These are phyloP conservation scores for Schizopygopsis pylzovi DNA, from an alignment of 2,797 vertebrate species.

Conservation along the genomic window DNA sequence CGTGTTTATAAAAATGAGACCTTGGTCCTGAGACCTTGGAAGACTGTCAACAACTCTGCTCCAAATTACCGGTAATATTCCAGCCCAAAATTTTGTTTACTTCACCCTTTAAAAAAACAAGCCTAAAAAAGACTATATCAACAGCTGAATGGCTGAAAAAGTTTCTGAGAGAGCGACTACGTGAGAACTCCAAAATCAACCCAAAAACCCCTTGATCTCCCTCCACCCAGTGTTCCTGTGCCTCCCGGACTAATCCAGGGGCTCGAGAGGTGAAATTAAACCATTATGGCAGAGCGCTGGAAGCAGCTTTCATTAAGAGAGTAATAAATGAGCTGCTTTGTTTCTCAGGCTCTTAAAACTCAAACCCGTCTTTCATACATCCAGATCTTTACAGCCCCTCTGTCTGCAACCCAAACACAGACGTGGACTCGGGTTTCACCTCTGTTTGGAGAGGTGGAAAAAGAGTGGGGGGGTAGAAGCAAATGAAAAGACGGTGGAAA, in stretches of 20 bases:
- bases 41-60: background rate
- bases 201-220: conserved; percentile 33
- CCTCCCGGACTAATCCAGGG: conserved; percentile 56
- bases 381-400: conserved; percentile 58
- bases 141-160: background rate
- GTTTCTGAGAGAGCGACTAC: background rate
- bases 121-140: conserved; percentile 16
- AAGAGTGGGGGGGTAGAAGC: background rate
- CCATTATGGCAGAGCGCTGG: conserved; percentile 64
- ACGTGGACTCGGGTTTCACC: conserved; percentile 68
- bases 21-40: background rate
- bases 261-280: conserved; percentile 71
- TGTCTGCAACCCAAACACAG: conserved; percentile 64
- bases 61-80: background rate
- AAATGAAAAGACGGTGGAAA: conserved; percentile 30
- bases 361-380: conserved; percentile 60
- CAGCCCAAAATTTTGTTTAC: background rate
- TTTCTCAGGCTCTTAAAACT: conserved; percentile 58
- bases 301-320: conserved; percentile 72
- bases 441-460: conserved; percentile 44
- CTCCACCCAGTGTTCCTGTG: conserved; percentile 13
- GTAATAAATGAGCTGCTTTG: conserved; percentile 77
- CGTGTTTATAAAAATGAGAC: background rate
- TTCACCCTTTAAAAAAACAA: conserved; percentile 12
- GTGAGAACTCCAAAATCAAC: conserved; percentile 18